A percentile compares a stretch with the other conserved stretches of the same genome.
Conservation (phyloP, 1,140 invertebrate genomes). For the Heliothis subflexa region DNA sequence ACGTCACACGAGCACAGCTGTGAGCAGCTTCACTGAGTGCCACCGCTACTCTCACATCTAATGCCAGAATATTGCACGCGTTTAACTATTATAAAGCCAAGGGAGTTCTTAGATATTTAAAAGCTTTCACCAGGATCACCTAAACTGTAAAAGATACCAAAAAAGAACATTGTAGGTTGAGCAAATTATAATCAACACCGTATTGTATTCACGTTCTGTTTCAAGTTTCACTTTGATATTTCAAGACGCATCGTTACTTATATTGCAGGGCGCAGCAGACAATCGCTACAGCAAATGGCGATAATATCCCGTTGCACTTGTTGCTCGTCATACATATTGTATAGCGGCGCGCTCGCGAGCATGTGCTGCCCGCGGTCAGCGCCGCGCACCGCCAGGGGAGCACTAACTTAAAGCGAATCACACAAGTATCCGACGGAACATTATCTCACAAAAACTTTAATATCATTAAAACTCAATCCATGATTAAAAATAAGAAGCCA, state of each 20-base stretch:
- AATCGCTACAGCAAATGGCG: slow-evolving; percentile 53
- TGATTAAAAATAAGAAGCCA: background rate
- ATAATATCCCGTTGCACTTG: slow-evolving; percentile 67
- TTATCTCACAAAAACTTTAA: background rate
- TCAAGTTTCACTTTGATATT: background rate
- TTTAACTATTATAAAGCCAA: no score
- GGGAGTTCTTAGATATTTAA: no score
- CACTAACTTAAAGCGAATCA: no score
- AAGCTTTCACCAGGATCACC: no score
- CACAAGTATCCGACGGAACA: no score
- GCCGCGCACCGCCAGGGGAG: background rate
- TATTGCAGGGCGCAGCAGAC: background rate
- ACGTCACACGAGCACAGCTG: background rate
- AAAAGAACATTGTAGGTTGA: no score
- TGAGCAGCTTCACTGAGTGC: background rate
- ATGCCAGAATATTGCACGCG: no score
- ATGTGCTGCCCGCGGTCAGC: slow-evolving; percentile 9
- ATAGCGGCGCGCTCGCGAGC: slow-evolving; percentile 2
- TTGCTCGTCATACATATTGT: slow-evolving; percentile 45
- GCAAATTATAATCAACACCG: no score
- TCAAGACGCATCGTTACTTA: background rate
- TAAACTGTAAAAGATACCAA: no score
- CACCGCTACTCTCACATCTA: no score
- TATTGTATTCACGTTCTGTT: no score
- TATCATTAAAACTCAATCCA: background rate